Evolutionary conservation across 2,888 invertebrate species (phyloP), one percentile per base, ranked within the genome.

Genomic region (Heterodera filipjevi): DNA sequence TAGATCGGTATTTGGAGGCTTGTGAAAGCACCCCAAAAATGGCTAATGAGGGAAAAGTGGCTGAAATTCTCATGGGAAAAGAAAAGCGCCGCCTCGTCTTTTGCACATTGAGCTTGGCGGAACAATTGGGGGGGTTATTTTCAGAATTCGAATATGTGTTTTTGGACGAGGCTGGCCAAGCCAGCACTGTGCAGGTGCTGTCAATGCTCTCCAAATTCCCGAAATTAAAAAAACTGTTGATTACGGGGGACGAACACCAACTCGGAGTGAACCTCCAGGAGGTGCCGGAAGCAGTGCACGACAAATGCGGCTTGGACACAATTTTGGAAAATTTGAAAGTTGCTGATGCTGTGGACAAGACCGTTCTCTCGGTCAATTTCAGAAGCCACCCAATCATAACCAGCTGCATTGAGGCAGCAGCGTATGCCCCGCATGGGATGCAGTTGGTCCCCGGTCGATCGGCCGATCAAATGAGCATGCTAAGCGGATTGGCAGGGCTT

Each of bases 171-270:
- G 27, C 71, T 12, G 32, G 71, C 0, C 71, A 71, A 8, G 71
- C 71, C 1, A 71, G 71, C 27, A 27, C 46, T 5, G 71, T 46
- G 22, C 71, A 71, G 46, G 39, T 71, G 2, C 27, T 71, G 1
- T 71, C 71, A 2, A 71, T 46, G 39, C 46, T 71, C 10, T 10
- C 71, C 22, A 71, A 71, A n/a, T 71, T 71, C 71, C 71, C 71
- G 39, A 27, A 5, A 27, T 27, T 71, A 27, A 71, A 71, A 10
- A 71, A 71, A 27, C 32, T 71, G 3, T 27, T 71, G 32, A 30
- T 71, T 1, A 44, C 71, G 3, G 59, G 59, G 1, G 59, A 59
- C 27, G 59, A 59, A 2, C 59, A 59, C 27, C 59, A 59, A 27
- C 59, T 59, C 8, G 59, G 59, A 5, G 71, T 71, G 0, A 44